Conservation (phyloP, 1,140 invertebrate species). For the Scaptomyza graminum region DNA sequence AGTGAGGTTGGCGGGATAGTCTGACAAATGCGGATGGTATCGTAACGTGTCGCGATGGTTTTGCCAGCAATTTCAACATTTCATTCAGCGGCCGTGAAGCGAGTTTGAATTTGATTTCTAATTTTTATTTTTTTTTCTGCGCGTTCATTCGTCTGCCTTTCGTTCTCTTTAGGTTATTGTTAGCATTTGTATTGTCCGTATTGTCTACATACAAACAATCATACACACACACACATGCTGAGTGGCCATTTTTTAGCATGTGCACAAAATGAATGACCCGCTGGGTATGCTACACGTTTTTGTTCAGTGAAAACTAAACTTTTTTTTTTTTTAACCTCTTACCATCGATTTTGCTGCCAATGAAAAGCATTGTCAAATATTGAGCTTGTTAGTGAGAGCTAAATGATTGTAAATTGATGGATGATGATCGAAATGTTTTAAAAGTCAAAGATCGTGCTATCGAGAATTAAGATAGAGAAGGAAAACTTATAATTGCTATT, state of each 20-base stretch:
- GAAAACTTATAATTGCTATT: too few relatives aligned
- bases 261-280: slow-evolving; percentile 12
- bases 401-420: slow-evolving; percentile 3
- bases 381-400: not conserved
- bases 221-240: slow-evolving; percentile 13
- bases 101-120: slow-evolving; percentile 68
- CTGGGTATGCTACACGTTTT: slow-evolving; percentile 5
- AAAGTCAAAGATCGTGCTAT: too few relatives aligned
- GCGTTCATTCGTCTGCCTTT: not conserved
- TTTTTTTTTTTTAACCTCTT: not conserved
- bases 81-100: slow-evolving; percentile 60
- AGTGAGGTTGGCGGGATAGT: slow-evolving; percentile 3
- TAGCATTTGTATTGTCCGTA: slow-evolving; percentile 25
- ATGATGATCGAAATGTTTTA: not conserved
- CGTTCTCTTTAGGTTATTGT: slow-evolving; percentile 29
- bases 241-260: slow-evolving; percentile 27
- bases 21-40: slow-evolving; percentile 39
- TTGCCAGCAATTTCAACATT: slow-evolving; percentile 67
- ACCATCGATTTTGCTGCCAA: not conserved
- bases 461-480: too few relatives aligned
- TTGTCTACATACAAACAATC: slow-evolving; percentile 9
- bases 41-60: slow-evolving; percentile 33
- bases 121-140: slow-evolving; percentile 23
- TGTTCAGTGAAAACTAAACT: not conserved
- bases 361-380: slow-evolving; percentile 3